phyloP scores from a whole-genome alignment of 2,113 vertebrate genomes.

The Tympanuchus pallidicinctus region DNA sequence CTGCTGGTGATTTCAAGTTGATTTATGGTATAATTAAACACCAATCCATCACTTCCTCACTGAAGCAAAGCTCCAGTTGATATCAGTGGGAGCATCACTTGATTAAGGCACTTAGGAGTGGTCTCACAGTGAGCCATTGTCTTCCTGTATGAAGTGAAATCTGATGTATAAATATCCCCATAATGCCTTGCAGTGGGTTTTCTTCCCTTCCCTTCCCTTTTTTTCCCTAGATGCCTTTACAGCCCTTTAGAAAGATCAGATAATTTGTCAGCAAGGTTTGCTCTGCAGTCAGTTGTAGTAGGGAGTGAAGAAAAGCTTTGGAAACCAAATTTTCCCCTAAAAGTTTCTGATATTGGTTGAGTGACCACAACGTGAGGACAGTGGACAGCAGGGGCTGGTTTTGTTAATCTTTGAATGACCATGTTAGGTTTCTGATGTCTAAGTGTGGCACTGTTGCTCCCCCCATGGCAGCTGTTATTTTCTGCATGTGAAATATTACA shows the following conservation, averaged over 20 bases:
- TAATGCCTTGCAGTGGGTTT: not conserved
- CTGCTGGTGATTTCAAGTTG: not conserved
- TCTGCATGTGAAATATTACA: not conserved
- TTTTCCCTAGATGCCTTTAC: not conserved
- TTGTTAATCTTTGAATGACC: not conserved
- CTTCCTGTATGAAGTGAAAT: not conserved
- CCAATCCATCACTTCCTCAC: not conserved
- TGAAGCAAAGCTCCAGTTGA: not conserved
- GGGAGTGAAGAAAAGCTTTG: not conserved
- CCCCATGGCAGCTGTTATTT: not conserved
- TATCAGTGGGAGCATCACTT: not conserved
- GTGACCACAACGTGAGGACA: not conserved
- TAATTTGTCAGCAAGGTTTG: not conserved
- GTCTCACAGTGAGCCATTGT: not conserved
- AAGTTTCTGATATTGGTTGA: not conserved
- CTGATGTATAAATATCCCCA: not conserved
- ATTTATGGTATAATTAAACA: not conserved
- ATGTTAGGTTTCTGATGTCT: not conserved
- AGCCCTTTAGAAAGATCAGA: not conserved
- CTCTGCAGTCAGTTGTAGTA: no score
- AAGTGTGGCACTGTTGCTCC: not conserved
- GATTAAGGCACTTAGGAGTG: not conserved
- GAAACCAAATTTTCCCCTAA: not conserved
- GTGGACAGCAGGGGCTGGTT: not conserved
- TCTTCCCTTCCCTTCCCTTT: no score